Conservation (phyloP, 2,797 vertebrate species). For the Scolopax bukidnonensis region DNA sequence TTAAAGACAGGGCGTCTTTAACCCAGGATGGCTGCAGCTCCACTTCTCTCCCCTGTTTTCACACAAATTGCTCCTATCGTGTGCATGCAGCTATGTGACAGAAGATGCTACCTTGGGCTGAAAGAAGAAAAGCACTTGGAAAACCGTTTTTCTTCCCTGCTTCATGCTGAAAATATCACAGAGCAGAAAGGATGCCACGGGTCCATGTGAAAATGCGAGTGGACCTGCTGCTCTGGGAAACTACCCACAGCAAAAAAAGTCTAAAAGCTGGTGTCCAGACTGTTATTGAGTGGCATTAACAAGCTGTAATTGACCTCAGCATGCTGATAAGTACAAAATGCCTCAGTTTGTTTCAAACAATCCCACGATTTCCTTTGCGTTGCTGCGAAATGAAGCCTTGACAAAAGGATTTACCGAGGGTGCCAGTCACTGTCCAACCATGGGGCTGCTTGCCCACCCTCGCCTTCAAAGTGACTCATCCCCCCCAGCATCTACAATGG, state of each 20-base stretch:
- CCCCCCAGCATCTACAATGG: slow-evolving; percentile 41
- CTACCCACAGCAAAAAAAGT: not conserved
- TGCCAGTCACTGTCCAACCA: slow-evolving; percentile 64
- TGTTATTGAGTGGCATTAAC: not conserved
- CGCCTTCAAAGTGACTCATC: slow-evolving; percentile 53
- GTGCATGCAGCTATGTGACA: not conserved
- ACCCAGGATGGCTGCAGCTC: accelerated
- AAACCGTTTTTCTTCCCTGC: not conserved
- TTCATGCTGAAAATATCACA: not conserved
- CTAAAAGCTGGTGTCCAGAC: not conserved
- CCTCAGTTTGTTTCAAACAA: slow-evolving; percentile 48
- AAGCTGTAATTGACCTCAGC: slow-evolving; percentile 66
- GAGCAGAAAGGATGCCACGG: not conserved
- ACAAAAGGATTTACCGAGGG: slow-evolving; percentile 63
- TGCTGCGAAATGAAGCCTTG: slow-evolving; percentile 39
- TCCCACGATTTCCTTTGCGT: not conserved
- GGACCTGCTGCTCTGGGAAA: not conserved
- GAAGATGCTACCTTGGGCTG: not conserved
- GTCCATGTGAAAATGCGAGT: not conserved
- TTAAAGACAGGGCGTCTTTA: not conserved
- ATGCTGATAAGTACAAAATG: slow-evolving; percentile 44
- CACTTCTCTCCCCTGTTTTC: not conserved
- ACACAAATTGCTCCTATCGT: accelerated
- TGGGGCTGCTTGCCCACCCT: slow-evolving; percentile 56
- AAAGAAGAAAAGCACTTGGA: not conserved